Conservation (phyloP, 2,113 vertebrate species). For the Myocastor coypus region DNA sequence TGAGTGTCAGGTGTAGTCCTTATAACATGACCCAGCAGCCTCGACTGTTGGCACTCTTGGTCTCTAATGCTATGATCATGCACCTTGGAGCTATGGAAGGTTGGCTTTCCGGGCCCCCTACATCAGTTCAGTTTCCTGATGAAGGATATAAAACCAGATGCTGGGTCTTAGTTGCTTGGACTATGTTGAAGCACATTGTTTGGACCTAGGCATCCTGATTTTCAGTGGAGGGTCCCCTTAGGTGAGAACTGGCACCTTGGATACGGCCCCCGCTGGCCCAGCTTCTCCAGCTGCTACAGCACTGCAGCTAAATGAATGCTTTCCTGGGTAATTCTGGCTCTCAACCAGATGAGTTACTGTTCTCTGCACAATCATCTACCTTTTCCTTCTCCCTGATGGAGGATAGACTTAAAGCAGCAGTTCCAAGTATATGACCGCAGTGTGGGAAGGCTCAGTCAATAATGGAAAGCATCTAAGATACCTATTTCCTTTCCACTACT, state of each 20-base stretch:
- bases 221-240: neutral
- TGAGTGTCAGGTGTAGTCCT: neutral
- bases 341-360: constrained; percentile 25
- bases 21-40: neutral
- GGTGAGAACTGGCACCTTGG: neutral
- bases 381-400: neutral
- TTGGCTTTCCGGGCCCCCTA: neutral
- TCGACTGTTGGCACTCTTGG: neutral
- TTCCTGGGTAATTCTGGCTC: constrained; percentile 29
- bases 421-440: neutral
- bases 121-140: neutral
- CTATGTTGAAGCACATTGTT: neutral
- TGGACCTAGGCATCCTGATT: neutral
- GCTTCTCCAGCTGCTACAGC: neutral
- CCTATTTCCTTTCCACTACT: neutral
- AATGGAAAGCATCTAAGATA: neutral
- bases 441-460: neutral
- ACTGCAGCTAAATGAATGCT: neutral
- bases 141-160: neutral
- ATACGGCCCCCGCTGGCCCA: neutral
- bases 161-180: neutral
- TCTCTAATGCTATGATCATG: neutral
- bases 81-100: neutral
- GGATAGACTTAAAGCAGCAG: neutral
- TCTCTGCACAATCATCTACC: neutral